These are phyloP conservation scores for Augochlorella aurata DNA, from an alignment of 2,888 invertebrate species.

Conservation along the genomic window DNA sequence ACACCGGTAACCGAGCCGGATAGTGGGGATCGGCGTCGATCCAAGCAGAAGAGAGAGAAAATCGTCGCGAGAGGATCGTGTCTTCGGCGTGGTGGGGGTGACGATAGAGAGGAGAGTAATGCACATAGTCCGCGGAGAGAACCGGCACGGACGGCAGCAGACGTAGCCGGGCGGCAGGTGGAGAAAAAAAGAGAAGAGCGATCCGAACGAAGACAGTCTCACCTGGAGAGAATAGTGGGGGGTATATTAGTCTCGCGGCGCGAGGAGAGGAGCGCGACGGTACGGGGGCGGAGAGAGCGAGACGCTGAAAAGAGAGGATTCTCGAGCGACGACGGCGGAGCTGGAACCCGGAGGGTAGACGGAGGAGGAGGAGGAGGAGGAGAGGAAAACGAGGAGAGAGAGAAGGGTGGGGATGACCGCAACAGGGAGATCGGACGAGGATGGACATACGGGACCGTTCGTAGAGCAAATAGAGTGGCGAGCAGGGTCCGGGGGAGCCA, in stretches of 20 bases:
- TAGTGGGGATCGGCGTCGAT: neutral
- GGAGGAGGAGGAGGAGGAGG: constrained; percentile 29
- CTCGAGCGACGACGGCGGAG: constrained; percentile 30
- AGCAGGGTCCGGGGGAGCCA: constrained; percentile 4
- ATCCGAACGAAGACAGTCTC: neutral
- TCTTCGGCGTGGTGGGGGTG: neutral
- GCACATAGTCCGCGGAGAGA: constrained; percentile 12
- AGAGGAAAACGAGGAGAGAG: constrained; percentile 31
- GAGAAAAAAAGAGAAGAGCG: constrained; percentile 18
- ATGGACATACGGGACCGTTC: neutral
- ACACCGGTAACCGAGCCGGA: neutral
- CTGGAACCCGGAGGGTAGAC: constrained; percentile 7
- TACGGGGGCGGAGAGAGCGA: neutral
- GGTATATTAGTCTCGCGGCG: neutral
- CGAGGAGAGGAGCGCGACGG: neutral
- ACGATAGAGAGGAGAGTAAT: neutral
- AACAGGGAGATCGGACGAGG: constrained; percentile 36
- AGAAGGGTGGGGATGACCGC: constrained; percentile 63
- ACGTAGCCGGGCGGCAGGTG: neutral
- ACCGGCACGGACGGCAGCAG: neutral
- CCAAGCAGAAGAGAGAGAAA: neutral
- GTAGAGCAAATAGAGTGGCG: neutral
- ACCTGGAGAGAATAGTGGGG: neutral
- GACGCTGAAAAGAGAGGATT: constrained; percentile 14
- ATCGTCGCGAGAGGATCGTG: neutral